Evolutionary conservation across 2,113 vertebrate species (phyloP).

Genomic region (Chroicocephalus ridibundus): DNA sequence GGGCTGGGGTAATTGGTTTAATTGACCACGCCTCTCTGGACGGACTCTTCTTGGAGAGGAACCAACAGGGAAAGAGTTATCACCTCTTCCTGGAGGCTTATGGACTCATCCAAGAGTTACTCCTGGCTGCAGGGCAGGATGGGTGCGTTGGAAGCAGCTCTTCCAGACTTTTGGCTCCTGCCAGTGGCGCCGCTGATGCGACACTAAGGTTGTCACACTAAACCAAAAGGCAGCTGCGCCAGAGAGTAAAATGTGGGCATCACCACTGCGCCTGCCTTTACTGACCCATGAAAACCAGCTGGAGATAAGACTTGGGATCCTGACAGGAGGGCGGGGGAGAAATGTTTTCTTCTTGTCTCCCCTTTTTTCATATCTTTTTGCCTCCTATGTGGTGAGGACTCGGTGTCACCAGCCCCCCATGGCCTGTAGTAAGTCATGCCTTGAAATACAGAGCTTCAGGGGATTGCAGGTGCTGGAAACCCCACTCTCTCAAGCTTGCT

Average conservation of each 20-base stretch:
- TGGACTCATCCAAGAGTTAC: not conserved
- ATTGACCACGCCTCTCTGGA: not conserved
- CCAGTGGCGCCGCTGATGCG: not conserved
- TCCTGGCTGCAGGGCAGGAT: not conserved
- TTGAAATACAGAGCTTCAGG: not conserved
- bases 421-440: not conserved
- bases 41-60: not conserved
- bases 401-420: fast-evolving
- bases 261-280: not conserved
- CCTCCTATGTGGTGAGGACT: not conserved
- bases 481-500: not conserved
- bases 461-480: not conserved
- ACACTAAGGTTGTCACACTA: not conserved
- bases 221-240: not conserved
- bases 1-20: not conserved
- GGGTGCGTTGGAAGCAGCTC: not conserved
- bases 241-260: not conserved
- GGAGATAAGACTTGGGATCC: not conserved
- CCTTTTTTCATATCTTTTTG: not conserved
- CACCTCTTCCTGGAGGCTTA: not conserved
- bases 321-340: fast-evolving
- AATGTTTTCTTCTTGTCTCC: not conserved
- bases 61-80: not conserved
- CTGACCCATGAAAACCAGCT: not conserved
- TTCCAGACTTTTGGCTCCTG: not conserved